phyloP scores from a whole-genome alignment of 2,113 vertebrate genomes.

The Caranx melampygus region DNA sequence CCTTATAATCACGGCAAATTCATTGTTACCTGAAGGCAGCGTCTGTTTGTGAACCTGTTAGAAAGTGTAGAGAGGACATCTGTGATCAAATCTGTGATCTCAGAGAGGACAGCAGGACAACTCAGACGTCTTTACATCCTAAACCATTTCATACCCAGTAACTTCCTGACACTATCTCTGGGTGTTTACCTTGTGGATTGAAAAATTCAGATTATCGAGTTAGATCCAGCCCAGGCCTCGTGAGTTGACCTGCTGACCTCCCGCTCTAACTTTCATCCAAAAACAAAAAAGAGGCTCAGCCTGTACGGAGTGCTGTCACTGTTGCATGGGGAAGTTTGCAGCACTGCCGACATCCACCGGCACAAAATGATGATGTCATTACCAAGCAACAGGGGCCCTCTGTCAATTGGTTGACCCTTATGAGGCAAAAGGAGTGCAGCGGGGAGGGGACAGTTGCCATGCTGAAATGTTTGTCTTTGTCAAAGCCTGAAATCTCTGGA shows the following conservation, averaged over 20 bases:
- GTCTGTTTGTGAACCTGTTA: rapidly evolving
- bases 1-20: background rate
- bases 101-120: constrained; percentile 4
- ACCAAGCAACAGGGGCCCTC: constrained; percentile 14
- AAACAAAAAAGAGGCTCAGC: background rate
- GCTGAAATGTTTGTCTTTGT: constrained; percentile 47
- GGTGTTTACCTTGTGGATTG: background rate
- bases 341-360: background rate
- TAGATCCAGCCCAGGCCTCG: background rate
- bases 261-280: background rate
- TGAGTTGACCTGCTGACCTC: constrained; percentile 26
- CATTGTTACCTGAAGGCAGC: constrained; percentile 38
- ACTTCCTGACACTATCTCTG: background rate
- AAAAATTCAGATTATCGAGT: background rate
- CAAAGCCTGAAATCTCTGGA: constrained; percentile 31
- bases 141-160: background rate
- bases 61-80: background rate
- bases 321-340: background rate
- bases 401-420: background rate
- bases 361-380: constrained; percentile 55
- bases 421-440: background rate
- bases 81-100: constrained; percentile 1
- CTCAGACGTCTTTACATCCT: background rate
- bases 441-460: constrained; percentile 27
- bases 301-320: constrained; percentile 13